Evolutionary conservation across 2,888 invertebrate species (phyloP).

Genomic region (Villa cingulata): DNA sequence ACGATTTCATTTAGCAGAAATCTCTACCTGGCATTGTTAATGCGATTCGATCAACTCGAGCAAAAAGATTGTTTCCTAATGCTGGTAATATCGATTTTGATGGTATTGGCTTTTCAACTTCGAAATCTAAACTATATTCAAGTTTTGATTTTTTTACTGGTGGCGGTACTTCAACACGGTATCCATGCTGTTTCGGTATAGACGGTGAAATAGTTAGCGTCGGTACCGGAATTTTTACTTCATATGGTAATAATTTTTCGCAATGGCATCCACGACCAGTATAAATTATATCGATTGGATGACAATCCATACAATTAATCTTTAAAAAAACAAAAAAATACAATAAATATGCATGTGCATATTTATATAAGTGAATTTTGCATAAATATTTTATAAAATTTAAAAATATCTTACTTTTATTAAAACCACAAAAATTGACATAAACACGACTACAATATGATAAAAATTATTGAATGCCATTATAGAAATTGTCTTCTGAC

Average conservation of each 20-base stretch:
- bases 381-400: background rate
- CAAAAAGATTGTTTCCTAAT: conserved; percentile 20
- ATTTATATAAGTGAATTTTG: too few species aligned
- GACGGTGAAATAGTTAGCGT: conserved; percentile 13
- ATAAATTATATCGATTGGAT: conserved; percentile 23
- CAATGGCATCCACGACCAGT: conserved; percentile 27
- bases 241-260: conserved; percentile 22
- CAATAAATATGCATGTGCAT: too few species aligned
- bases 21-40: conserved; percentile 24
- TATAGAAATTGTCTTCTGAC: too few species aligned
- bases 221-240: conserved; percentile 22
- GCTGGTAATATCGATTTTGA: conserved; percentile 14
- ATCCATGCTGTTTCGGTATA: conserved; percentile 20
- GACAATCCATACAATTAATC: conserved; percentile 15
- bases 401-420: too few species aligned
- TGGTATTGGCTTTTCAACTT: conserved; percentile 26
- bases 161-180: conserved; percentile 24
- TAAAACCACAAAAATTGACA: too few species aligned
- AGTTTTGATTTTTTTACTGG: conserved; percentile 17
- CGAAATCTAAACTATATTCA: conserved; percentile 26
- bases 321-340: too few species aligned
- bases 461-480: too few species aligned
- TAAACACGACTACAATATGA: too few species aligned
- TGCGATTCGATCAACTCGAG: conserved; percentile 24
- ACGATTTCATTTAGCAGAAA: too few species aligned